A percentile compares a stretch with the other conserved stretches of the same genome.
These are phyloP conservation scores for Hydrocynus forskahlii DNA, from an alignment of 2,797 vertebrate genomes.

Conservation along the genomic window DNA sequence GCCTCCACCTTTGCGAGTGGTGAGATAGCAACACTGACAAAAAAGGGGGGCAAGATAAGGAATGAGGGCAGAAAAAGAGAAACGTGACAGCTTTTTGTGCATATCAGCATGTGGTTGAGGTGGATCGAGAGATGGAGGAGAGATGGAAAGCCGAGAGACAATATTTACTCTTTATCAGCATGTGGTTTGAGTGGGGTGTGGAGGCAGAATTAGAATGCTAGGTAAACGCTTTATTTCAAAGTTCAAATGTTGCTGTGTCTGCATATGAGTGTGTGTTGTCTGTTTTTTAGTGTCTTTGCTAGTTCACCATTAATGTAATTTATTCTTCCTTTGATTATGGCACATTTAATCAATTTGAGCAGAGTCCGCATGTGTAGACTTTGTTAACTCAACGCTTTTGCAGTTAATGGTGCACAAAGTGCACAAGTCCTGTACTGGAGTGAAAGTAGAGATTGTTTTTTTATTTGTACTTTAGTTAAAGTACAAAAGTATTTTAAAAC, in stretches of 20 bases:
- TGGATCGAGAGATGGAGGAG: conserved; percentile 45
- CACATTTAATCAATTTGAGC: neutral
- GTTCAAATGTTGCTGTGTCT: conserved; percentile 18
- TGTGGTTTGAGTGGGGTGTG: conserved; percentile 62
- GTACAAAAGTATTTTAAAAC: too few species aligned
- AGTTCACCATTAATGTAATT: neutral
- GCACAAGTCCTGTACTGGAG: too few species aligned
- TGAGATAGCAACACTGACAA: conserved; percentile 35
- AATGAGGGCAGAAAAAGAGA: conserved; percentile 45
- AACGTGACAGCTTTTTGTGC: conserved; percentile 41
- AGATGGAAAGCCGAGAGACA: conserved; percentile 51
- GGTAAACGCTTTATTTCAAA: conserved; percentile 52
- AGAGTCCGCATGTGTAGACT: neutral
- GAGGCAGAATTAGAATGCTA: conserved; percentile 71
- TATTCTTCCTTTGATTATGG: neutral
- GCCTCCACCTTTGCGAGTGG: conserved; percentile 31
- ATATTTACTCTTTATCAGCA: conserved; percentile 56
- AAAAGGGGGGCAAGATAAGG: conserved; percentile 39
- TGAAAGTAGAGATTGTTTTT: too few species aligned
- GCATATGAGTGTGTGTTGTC: neutral
- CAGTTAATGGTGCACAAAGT: too few species aligned
- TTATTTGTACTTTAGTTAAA: too few species aligned
- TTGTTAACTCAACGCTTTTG: neutral
- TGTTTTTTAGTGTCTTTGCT: neutral
- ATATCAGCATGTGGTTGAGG: conserved; percentile 63